phyloP scores from a whole-genome alignment of 1,140 invertebrate genomes.

The Microplitis demolitor region DNA sequence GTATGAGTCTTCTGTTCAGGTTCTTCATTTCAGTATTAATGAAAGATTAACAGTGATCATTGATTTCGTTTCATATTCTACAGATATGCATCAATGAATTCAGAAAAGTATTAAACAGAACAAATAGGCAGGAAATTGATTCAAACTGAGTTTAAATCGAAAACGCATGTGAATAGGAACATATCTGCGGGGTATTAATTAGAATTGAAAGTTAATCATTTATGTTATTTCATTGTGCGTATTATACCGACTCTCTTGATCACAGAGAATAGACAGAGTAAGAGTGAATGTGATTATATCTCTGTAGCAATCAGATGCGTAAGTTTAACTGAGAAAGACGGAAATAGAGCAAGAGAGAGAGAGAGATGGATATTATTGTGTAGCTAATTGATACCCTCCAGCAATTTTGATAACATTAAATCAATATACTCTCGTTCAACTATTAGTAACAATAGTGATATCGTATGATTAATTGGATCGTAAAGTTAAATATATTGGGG shows the following conservation, averaged over 20 bases:
- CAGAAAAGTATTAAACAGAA: no score
- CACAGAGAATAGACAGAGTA: neutral
- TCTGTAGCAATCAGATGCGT: neutral
- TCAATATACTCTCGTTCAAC: neutral
- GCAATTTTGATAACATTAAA: neutral
- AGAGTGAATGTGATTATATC: neutral
- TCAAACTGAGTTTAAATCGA: no score
- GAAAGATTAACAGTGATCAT: no score
- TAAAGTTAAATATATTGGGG: no score
- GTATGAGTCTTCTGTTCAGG: no score
- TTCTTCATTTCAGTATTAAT: no score
- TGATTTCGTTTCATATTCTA: no score
- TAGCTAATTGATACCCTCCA: conserved; percentile 13
- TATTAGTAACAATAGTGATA: neutral
- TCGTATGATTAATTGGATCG: neutral
- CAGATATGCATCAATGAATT: no score
- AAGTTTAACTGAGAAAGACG: conserved; percentile 9
- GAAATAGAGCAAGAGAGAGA: neutral
- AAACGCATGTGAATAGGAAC: no score
- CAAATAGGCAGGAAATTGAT: no score
- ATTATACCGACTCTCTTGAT: neutral
- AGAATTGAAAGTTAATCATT: conserved; percentile 38
- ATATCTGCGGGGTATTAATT: conserved; percentile 40
- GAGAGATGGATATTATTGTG: no score
- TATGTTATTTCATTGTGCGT: conserved; percentile 16